Evolutionary conservation across 2,113 vertebrate species (phyloP).

Genomic region (Coptodon bakossiorum): DNA sequence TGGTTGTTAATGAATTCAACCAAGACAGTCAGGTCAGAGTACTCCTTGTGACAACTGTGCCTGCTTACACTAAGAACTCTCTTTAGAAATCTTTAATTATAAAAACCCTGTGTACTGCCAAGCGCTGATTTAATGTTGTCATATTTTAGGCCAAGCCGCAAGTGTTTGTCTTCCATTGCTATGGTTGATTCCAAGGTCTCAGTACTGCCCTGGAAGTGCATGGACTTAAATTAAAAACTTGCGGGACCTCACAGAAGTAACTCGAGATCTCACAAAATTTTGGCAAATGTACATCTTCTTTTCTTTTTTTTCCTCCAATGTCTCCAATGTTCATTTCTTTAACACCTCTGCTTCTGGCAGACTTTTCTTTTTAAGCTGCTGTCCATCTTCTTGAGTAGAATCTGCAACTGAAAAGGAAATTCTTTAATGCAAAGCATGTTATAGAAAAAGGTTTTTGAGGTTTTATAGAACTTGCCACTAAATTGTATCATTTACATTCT

Average conservation of each 20-base stretch:
- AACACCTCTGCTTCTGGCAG: not conserved
- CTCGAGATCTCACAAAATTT: not conserved
- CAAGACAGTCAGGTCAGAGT: not conserved
- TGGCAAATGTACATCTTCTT: not conserved
- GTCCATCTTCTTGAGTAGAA: not conserved
- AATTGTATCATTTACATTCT: accelerated
- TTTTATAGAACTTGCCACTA: not conserved
- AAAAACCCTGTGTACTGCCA: not conserved
- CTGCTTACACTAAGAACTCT: not conserved
- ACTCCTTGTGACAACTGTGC: not conserved
- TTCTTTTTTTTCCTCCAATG: not conserved
- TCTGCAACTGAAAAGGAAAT: not conserved
- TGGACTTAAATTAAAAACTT: not conserved
- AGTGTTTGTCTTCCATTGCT: not conserved
- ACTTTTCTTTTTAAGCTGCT: not conserved
- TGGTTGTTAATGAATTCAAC: not conserved
- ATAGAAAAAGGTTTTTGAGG: not conserved
- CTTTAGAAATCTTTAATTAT: not conserved
- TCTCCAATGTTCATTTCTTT: not conserved
- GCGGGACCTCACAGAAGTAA: not conserved
- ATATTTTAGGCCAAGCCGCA: not conserved
- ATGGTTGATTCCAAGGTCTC: not conserved
- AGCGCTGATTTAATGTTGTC: not conserved
- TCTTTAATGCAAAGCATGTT: not conserved
- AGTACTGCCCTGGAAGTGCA: not conserved